Base-by-base conservation (phyloP, 2,888 invertebrate genomes). In the Melieria picta region DNA sequence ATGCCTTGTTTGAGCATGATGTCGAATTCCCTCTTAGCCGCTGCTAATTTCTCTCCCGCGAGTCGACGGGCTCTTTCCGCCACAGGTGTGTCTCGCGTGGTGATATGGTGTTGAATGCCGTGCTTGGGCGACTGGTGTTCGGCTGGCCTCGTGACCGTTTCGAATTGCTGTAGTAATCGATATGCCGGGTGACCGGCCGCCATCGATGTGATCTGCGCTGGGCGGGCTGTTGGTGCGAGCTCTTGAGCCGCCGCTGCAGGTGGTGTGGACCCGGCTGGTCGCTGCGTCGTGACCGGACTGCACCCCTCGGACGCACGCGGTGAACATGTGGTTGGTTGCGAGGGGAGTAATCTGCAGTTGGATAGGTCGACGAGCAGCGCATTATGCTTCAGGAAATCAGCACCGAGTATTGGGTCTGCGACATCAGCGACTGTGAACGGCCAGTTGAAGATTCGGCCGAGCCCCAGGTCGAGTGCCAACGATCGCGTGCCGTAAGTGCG, bases 391-490 rank as follows among this genome's bases (percentile, higher is more conserved):
- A 77, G n/a, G 42, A 77, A 77, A 63, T 78, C 78, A 0, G 77
- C 76, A 42, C 77, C 78, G 9, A 77, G 74, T 30, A 78, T 77
- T 7, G 78, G 72, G 13, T 60, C 48, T 4, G 73, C 60, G 4
- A 79, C 77, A 7, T 78, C 74, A 0, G 77, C 78, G 16, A 78
- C 71, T 46, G 72, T 70, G 65, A 79, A 79, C 7, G 66, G 62
- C 77, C 78, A 75, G 4, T 9, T 48, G 58, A 77, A 78, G 7
- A 61, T 64, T 13, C 75, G 67, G 0, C 76, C 77, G 50, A 79
- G 76, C 30, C 30, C 30, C 30, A 30, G 30, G 3, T 30, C 30
- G 30, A 30, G 30, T 30, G 30, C 30, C 30, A 76, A 30, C 3
- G 42, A 13, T 65, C 66, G 67, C 13, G 56, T 65, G n/a, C 77